phyloP scores from a whole-genome alignment of 2,113 vertebrate genomes.

The Bubo blakistoni region DNA sequence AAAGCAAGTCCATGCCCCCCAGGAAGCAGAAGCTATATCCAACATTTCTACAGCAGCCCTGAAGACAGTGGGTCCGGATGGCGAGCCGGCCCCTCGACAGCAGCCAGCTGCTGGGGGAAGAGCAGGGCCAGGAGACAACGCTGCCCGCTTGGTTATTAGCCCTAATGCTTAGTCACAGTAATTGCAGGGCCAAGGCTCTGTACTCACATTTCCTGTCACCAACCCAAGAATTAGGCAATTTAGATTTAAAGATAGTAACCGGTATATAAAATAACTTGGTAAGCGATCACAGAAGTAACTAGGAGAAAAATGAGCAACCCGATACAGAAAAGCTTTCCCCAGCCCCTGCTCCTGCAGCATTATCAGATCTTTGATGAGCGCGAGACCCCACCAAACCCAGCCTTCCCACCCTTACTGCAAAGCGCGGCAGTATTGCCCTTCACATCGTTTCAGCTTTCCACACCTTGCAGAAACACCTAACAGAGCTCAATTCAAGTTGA shows the following conservation, averaged over 20 bases:
- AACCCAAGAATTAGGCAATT: constrained; percentile 45
- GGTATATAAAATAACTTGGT: neutral
- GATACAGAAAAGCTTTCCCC: neutral
- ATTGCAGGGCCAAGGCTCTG: constrained; percentile 21
- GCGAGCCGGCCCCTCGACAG: accelerated
- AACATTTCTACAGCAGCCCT: neutral
- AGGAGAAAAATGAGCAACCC: neutral
- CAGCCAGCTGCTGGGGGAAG: neutral
- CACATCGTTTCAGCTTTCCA: neutral
- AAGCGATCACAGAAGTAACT: neutral
- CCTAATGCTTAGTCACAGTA: constrained; percentile 26
- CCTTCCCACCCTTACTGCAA: neutral
- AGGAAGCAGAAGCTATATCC: neutral
- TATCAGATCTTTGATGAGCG: neutral
- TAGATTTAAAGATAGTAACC: constrained; percentile 32
- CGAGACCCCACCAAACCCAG: neutral
- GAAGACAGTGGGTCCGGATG: neutral
- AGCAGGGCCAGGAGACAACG: neutral
- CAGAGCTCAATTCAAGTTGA: constrained; percentile 3
- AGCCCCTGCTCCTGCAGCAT: accelerated
- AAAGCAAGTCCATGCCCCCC: neutral
- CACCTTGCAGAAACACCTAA: neutral
- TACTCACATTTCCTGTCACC: constrained; percentile 37
- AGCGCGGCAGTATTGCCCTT: neutral
- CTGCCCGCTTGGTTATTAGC: neutral